phyloP scores from a whole-genome alignment of 2,888 invertebrate species.

The Stenodema calcarata region DNA sequence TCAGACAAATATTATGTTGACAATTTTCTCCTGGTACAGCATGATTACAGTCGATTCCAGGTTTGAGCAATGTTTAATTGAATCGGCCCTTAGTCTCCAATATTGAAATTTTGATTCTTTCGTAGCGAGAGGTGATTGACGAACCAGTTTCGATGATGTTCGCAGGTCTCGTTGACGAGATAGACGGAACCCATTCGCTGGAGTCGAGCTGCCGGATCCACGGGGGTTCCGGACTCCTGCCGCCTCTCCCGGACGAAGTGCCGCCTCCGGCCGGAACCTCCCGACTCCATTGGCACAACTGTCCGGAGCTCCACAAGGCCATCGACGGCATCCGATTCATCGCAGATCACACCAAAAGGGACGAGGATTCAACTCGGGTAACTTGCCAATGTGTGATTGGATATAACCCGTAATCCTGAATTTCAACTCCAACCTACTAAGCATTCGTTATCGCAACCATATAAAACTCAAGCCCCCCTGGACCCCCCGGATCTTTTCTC shows the following conservation, averaged over 20 bases:
- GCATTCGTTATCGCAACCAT: too few relatives aligned
- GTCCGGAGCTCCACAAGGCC: slow-evolving; percentile 90
- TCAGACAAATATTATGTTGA: too few relatives aligned
- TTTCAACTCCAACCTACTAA: too few relatives aligned
- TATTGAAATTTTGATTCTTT: background rate
- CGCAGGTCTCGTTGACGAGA: slow-evolving; percentile 24
- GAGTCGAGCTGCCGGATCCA: slow-evolving; percentile 66
- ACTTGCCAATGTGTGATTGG: slow-evolving; percentile 58
- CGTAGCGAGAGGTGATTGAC: background rate
- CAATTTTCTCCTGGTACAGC: too few relatives aligned
- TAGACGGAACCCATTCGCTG: slow-evolving; percentile 21
- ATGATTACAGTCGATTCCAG: too few relatives aligned
- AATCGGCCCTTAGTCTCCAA: too few relatives aligned
- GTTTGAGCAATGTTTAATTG: too few relatives aligned
- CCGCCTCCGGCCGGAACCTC: slow-evolving; percentile 64
- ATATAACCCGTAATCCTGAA: too few relatives aligned
- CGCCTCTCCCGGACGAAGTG: slow-evolving; percentile 66
- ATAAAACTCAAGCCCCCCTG: too few relatives aligned
- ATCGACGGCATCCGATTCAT: slow-evolving; percentile 92
- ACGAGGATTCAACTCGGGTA: slow-evolving; percentile 90
- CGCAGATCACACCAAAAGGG: slow-evolving; percentile 89
- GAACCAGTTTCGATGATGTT: background rate
- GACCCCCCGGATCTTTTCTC: too few relatives aligned
- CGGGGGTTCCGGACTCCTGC: slow-evolving; percentile 66
- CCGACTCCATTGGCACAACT: slow-evolving; percentile 82